Percentiles rank a stretch among this genome's conserved stretches.
These are phyloP conservation scores for Nyctereutes procyonoides DNA, from an alignment of 2,113 vertebrate genomes.

Conservation along the genomic window DNA sequence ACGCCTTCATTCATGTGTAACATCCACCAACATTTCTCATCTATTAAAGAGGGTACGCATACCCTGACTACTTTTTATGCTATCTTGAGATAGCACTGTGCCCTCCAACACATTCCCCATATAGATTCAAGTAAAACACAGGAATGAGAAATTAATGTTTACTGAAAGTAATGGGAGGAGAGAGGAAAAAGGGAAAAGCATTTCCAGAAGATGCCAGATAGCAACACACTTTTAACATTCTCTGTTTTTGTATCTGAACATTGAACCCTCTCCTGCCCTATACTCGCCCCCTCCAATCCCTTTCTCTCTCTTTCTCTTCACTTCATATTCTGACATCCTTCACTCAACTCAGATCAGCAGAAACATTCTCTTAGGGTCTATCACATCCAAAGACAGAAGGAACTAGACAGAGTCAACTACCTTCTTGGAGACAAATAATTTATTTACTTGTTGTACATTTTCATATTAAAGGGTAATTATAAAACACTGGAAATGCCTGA, in stretches of 20 bases:
- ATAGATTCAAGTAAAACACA: neutral
- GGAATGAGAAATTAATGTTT: neutral
- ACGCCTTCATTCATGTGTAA: neutral
- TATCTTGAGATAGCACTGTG: neutral
- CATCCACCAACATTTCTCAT: neutral
- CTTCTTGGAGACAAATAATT: neutral
- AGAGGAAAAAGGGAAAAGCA: neutral
- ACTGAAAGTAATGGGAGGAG: neutral
- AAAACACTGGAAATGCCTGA: neutral
- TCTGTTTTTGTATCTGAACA: neutral
- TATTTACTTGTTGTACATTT: neutral
- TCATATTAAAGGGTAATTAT: neutral
- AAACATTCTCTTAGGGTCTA: neutral
- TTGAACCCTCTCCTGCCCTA: neutral
- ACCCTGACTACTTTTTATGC: neutral
- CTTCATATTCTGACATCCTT: neutral
- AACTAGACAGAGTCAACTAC: neutral
- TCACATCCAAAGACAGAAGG: neutral
- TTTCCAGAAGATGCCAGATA: neutral
- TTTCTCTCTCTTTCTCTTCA: neutral
- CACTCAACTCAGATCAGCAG: neutral
- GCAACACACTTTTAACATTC: neutral
- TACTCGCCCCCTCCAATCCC: neutral
- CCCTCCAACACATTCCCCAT: neutral
- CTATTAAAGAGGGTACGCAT: no score